Conservation (phyloP, 1,140 invertebrate genomes). For the Samia ricini region DNA sequence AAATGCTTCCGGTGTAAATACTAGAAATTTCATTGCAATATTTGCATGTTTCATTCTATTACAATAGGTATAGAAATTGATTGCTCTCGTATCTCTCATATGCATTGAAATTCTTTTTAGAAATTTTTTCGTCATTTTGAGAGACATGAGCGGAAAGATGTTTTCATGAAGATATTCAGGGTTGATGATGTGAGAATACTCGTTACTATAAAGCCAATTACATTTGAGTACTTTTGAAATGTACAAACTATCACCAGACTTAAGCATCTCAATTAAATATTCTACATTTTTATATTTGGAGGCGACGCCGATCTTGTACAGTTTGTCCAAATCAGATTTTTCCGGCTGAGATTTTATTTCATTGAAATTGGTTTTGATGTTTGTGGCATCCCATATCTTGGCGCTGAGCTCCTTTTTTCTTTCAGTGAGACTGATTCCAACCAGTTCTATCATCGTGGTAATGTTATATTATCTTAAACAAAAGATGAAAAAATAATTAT, state of each 20-base stretch:
- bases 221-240: conserved; percentile 33
- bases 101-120: conserved; percentile 26
- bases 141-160: conserved; percentile 31
- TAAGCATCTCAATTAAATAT: conserved; percentile 38
- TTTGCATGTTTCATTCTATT: conserved; percentile 16
- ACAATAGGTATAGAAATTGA: conserved; percentile 31
- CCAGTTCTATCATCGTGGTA: conserved; percentile 36
- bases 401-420: conserved; percentile 31
- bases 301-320: conserved; percentile 42
- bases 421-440: conserved; percentile 23
- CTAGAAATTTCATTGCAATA: conserved; percentile 30
- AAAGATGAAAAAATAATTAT: conserved; percentile 17
- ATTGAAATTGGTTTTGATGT: conserved; percentile 19
- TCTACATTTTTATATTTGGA: conserved; percentile 33
- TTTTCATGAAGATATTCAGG: conserved; percentile 26
- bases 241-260: conserved; percentile 34
- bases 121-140: conserved; percentile 32
- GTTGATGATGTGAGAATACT: conserved; percentile 30
- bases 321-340: conserved; percentile 28
- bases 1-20: conserved; percentile 20
- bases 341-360: conserved; percentile 19
- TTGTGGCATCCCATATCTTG: conserved; percentile 30
- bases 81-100: conserved; percentile 26
- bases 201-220: conserved; percentile 29
- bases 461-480: conserved; percentile 37